phyloP scores from a whole-genome alignment of 2,797 vertebrate genomes.

The Pyrocephalus nanus region DNA sequence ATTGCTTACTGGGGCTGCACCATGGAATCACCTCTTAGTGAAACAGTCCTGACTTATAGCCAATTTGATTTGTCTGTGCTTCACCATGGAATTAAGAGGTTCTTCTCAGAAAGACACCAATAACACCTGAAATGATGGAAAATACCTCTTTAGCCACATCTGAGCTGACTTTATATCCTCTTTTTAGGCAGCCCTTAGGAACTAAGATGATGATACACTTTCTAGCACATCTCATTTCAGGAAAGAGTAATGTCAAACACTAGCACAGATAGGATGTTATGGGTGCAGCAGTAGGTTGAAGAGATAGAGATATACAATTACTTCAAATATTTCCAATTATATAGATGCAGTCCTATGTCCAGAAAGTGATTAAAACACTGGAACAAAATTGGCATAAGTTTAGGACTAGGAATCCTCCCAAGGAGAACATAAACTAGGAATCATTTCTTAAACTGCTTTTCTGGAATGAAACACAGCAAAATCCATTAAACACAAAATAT shows the following conservation, averaged over 20 bases:
- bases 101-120: not conserved
- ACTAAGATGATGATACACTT: not conserved
- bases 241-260: not conserved
- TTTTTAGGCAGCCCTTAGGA: not conserved
- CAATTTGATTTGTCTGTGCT: not conserved
- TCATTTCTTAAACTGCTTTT: not conserved
- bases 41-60: not conserved
- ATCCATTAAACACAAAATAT: not conserved
- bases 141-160: not conserved
- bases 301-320: not conserved
- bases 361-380: not conserved
- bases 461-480: slow-evolving; percentile 20
- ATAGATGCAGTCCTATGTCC: not conserved
- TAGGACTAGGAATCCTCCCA: not conserved
- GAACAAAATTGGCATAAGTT: not conserved
- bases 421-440: not conserved
- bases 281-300: not conserved
- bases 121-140: not conserved
- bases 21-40: not conserved
- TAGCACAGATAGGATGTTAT: not conserved
- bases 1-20: not conserved
- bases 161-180: not conserved
- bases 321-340: not conserved
- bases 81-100: not conserved
- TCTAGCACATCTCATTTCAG: not conserved